These are phyloP conservation scores for Etheostoma perlongum DNA, from an alignment of 2,797 vertebrate species.

Conservation along the genomic window DNA sequence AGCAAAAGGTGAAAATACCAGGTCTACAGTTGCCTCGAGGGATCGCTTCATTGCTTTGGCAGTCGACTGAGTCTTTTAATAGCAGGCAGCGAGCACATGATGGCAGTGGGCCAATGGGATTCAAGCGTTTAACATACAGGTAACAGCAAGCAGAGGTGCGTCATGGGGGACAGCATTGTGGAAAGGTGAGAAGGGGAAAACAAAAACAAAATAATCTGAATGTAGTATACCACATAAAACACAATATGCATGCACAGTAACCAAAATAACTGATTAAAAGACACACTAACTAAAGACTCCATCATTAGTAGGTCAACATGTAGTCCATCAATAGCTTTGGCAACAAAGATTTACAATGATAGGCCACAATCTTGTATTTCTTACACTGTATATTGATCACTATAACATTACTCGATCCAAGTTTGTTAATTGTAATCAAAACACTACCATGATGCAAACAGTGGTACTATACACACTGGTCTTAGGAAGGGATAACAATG, in stretches of 20 bases:
- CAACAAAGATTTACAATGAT: slow-evolving; percentile 40
- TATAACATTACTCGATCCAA: slow-evolving; percentile 40
- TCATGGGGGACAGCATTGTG: slow-evolving; percentile 99
- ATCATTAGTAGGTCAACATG: slow-evolving; percentile 92
- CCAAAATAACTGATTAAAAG: slow-evolving; percentile 93
- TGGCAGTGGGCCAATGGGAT: slow-evolving; percentile 99
- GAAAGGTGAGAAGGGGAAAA: slow-evolving; percentile 98
- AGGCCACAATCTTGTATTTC: slow-evolving; percentile 13
- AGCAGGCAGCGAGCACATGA: slow-evolving; percentile 99
- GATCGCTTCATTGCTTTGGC: slow-evolving; percentile 99
- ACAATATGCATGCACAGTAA: slow-evolving; percentile 97
- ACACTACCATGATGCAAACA: slow-evolving; percentile 13
- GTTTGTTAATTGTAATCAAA: slow-evolving; percentile 54
- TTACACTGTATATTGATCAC: slow-evolving; percentile 36
- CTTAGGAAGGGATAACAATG: slow-evolving; percentile 34
- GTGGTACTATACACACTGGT: slow-evolving; percentile 27
- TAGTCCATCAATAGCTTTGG: slow-evolving; percentile 91
- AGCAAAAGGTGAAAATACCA: slow-evolving; percentile 99
- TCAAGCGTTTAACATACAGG: slow-evolving; percentile 99
- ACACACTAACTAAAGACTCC: slow-evolving; percentile 82
- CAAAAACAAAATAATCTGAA: slow-evolving; percentile 93
- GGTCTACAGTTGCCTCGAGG: slow-evolving; percentile 96
- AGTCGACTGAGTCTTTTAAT: slow-evolving; percentile 99
- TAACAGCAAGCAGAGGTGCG: slow-evolving; percentile 99
- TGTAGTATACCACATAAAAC: slow-evolving; percentile 98